A percentile compares a stretch with the other conserved stretches of the same genome.
Evolutionary conservation across 2,888 invertebrate genomes (phyloP).

Genomic region (Norana najaformis): DNA sequence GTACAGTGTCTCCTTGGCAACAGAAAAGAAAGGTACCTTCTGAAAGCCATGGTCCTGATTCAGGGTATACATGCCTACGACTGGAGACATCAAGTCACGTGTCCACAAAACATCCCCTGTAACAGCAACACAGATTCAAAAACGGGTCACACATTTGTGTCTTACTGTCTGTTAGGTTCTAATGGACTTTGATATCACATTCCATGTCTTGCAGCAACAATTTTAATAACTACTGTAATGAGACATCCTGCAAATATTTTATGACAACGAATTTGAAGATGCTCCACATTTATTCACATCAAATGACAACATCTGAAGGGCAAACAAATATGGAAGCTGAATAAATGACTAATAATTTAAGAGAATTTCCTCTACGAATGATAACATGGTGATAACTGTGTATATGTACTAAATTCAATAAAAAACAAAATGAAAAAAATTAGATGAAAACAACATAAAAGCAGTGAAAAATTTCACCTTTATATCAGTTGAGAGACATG

Average conservation of each 20-base stretch:
- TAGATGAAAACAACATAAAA: too few relatives aligned
- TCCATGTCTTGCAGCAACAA: too few relatives aligned
- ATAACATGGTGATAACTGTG: neutral
- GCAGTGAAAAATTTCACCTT: too few relatives aligned
- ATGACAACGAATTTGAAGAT: too few relatives aligned
- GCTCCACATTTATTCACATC: too few relatives aligned
- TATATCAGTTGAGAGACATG: too few relatives aligned
- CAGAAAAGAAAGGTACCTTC: conserved; percentile 83
- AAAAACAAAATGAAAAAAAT: neutral
- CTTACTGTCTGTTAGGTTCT: too few relatives aligned
- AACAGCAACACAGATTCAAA: neutral
- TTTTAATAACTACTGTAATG: too few relatives aligned
- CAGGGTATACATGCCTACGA: conserved; percentile 80
- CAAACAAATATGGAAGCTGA: neutral
- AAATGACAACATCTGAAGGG: too few relatives aligned
- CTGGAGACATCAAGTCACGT: conserved; percentile 82
- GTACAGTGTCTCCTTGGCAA: conserved; percentile 80
- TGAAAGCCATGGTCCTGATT: conserved; percentile 69
- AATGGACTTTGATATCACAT: too few relatives aligned
- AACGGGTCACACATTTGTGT: too few relatives aligned
- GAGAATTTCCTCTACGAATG: neutral
- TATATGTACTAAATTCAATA: neutral
- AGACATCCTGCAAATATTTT: too few relatives aligned
- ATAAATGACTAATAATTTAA: neutral
- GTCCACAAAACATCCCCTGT: conserved; percentile 81